Percentiles rank a stretch among this genome's conserved stretches.
Evolutionary conservation across 2,113 vertebrate genomes (phyloP).

Genomic region (Engystomops pustulosus): DNA sequence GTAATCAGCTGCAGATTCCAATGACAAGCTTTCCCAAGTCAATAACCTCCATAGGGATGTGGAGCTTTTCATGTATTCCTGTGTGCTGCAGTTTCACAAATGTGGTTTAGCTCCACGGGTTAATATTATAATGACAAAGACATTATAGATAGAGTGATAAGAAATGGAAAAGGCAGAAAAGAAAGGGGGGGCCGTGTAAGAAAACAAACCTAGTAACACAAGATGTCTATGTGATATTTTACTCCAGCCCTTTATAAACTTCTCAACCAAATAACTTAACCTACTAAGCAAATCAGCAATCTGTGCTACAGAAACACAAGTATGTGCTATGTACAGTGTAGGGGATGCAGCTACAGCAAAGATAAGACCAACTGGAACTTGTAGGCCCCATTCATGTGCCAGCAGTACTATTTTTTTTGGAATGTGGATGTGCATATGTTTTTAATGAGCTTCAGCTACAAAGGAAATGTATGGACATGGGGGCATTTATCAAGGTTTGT

Average conservation of each 20-base stretch:
- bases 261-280: neutral
- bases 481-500: no score
- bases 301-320: no score
- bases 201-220: neutral
- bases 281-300: neutral
- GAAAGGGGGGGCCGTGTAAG: neutral
- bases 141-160: neutral
- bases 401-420: no score
- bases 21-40: constrained; percentile 35
- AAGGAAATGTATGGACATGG: no score
- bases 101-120: constrained; percentile 4
- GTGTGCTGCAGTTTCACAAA: constrained; percentile 6
- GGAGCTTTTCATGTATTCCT: constrained; percentile 82
- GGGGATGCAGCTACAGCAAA: no score
- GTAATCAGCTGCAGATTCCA: constrained; percentile 36
- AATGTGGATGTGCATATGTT: no score
- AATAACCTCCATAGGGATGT: constrained; percentile 72
- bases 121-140: constrained; percentile 7
- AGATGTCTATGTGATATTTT: neutral
- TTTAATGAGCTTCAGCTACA: no score
- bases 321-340: no score
- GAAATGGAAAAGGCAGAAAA: neutral
- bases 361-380: no score
- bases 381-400: no score
- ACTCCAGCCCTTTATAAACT: neutral